Evolutionary conservation across 2,888 invertebrate genomes (phyloP), one percentile per base, ranked within the genome.

Genomic region (Drosophila mettleri): DNA sequence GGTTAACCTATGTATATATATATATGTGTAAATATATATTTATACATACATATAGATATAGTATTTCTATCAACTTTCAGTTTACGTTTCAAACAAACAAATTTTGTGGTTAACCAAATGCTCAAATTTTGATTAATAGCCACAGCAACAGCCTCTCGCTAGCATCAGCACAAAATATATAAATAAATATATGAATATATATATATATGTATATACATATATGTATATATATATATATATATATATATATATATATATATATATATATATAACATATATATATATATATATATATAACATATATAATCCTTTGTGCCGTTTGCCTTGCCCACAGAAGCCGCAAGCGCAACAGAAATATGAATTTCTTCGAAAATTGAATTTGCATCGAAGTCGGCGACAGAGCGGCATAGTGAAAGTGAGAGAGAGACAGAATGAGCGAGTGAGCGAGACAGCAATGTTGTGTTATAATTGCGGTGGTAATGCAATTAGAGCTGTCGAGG

Each of bases 401-500:
- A n/a, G n/a, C n/a, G 57, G 12, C 43, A 49, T 49, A 45, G 20
- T 1, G 20, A 14, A 20, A 14, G 12, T 2, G 2, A 20, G 36
- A 36, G 9, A 8, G 9, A 16, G 34, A n/a, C n/a, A n/a, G 2
- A 36, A n/a, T n/a, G 16, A 36, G n/a, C 2, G 16, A 36, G 18
- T 10, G 16, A 12, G 10, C 8, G 10, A 31, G 10, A 31, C 10
- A 31, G 31, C n/a, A n/a, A 31, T 69, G 53, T 45, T 64, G 55
- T 48, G 53, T 59, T 67, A 67, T 80, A 67, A 69, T 69, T 72
- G 77, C 53, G 66, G 69, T 72, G 48, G 39, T 69, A 76, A 67
- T 67, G 73, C 80, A 80, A 69, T 76, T 70, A 39, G 36, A 51
- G 29, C 24, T n/a, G n/a, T 65, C 55, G 9, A 57, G 48, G 20